phyloP scores from a whole-genome alignment of 2,113 vertebrate species.

The Hemicordylus capensis region DNA sequence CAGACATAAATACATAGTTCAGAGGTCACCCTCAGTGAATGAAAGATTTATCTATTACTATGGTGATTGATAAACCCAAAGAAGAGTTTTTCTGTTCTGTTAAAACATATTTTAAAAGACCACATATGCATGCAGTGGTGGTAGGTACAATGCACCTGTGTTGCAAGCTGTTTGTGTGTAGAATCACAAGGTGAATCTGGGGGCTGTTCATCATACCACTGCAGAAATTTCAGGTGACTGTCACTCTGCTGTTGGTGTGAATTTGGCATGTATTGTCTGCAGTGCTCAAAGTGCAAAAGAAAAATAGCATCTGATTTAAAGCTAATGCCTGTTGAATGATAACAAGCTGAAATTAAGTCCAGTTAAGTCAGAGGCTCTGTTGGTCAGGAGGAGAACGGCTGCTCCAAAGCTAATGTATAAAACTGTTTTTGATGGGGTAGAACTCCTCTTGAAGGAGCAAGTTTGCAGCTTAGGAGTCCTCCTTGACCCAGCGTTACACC shows the following conservation, averaged over 20 bases:
- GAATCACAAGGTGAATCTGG: neutral
- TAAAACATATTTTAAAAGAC: neutral
- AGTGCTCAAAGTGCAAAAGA: neutral
- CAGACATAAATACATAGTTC: constrained; percentile 10
- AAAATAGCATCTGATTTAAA: neutral
- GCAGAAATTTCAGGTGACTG: neutral
- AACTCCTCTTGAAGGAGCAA: no score
- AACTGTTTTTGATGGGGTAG: no score
- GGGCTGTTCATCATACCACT: neutral
- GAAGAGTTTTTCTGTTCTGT: neutral
- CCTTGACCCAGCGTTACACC: no score
- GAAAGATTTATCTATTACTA: neutral
- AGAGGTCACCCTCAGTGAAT: neutral
- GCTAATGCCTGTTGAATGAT: no score
- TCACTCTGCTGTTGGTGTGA: neutral
- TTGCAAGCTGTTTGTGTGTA: neutral
- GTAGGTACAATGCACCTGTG: neutral
- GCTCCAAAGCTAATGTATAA: no score
- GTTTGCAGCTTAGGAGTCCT: no score
- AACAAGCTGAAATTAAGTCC: no score
- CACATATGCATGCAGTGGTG: neutral
- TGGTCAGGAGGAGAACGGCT: no score
- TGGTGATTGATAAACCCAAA: neutral
- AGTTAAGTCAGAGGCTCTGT: no score
- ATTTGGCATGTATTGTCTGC: neutral